A percentile compares a stretch with the other conserved stretches of the same genome.
Evolutionary conservation across 2,888 invertebrate species (phyloP).

Genomic region (Cylindroiulus punctatus): DNA sequence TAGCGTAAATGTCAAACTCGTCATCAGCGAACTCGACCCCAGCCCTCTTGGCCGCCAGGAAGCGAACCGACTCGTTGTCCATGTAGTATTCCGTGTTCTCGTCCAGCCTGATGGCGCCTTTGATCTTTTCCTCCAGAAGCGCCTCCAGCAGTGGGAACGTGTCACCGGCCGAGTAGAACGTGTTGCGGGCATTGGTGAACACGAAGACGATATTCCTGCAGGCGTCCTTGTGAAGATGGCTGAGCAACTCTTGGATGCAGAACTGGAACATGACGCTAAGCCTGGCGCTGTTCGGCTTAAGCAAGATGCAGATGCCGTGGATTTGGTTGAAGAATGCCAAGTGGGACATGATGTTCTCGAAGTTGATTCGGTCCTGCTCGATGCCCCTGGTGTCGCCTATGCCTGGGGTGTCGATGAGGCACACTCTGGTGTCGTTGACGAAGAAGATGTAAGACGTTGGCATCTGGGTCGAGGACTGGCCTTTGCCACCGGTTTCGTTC

Average conservation of each 20-base stretch:
- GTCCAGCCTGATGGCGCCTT: neutral
- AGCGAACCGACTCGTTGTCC: conserved; percentile 60
- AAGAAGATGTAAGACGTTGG: conserved; percentile 51
- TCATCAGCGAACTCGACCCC: conserved; percentile 48
- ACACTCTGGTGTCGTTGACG: conserved; percentile 47
- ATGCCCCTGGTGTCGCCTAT: conserved; percentile 60
- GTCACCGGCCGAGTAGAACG: conserved; percentile 57
- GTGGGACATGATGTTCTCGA: conserved; percentile 55
- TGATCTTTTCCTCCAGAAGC: neutral
- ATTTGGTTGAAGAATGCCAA: neutral
- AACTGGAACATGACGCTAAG: conserved; percentile 59
- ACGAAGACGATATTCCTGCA: conserved; percentile 61
- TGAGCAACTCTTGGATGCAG: conserved; percentile 61
- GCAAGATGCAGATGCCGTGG: conserved; percentile 59
- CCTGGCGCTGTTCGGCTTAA: conserved; percentile 59
- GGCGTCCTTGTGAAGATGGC: conserved; percentile 60
- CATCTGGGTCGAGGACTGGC: conserved; percentile 50
- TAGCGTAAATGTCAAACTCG: conserved; percentile 44
- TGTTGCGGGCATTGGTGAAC: conserved; percentile 60
- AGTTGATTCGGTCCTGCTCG: conserved; percentile 60
- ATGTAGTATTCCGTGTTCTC: conserved; percentile 58
- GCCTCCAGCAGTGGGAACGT: conserved; percentile 42
- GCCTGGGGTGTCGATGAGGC: conserved; percentile 62
- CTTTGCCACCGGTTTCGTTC: neutral
- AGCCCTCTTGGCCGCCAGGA: conserved; percentile 57